Evolutionary conservation across 2,797 vertebrate genomes (phyloP).

Genomic region (Moxostoma hubbsi): DNA sequence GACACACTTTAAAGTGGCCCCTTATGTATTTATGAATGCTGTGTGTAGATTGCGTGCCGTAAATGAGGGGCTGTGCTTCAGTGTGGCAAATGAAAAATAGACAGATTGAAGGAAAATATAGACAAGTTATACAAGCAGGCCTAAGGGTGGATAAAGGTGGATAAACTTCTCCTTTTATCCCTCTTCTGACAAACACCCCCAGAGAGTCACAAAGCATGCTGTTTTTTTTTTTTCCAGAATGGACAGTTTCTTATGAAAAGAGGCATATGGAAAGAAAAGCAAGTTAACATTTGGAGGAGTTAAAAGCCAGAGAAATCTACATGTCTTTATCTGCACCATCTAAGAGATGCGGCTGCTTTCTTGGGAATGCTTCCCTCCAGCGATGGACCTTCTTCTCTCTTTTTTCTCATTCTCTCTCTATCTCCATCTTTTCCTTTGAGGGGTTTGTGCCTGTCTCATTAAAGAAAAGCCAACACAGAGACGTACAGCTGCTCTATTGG

Average conservation of each 20-base stretch:
- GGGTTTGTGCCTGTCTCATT: conserved; percentile 57
- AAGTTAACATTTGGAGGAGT: background rate
- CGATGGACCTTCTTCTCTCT: background rate
- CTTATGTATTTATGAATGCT: conserved; percentile 32
- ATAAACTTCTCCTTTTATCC: conserved; percentile 16
- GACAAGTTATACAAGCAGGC: conserved; percentile 37
- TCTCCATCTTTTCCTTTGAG: conserved; percentile 22
- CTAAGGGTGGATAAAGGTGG: conserved; percentile 14
- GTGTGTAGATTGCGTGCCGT: conserved; percentile 32
- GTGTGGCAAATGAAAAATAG: conserved; percentile 25
- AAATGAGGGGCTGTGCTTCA: conserved; percentile 27
- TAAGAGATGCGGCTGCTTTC: background rate
- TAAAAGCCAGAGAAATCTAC: conserved; percentile 9
- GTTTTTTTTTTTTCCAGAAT: background rate
- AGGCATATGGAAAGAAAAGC: background rate
- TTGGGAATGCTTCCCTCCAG: conserved; percentile 4
- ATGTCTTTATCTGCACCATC: conserved; percentile 27
- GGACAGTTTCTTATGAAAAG: background rate
- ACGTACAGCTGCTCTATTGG: conserved; percentile 37
- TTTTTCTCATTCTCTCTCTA: no score
- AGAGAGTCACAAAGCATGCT: conserved; percentile 31
- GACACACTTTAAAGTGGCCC: background rate
- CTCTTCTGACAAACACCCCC: conserved; percentile 26
- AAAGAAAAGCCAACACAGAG: conserved; percentile 50
- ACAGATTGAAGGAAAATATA: conserved; percentile 5